Percentiles rank a stretch among this genome's conserved stretches.
Evolutionary conservation across 1,140 invertebrate genomes (phyloP).

Genomic region (Holcopasites calliopsidis): DNA sequence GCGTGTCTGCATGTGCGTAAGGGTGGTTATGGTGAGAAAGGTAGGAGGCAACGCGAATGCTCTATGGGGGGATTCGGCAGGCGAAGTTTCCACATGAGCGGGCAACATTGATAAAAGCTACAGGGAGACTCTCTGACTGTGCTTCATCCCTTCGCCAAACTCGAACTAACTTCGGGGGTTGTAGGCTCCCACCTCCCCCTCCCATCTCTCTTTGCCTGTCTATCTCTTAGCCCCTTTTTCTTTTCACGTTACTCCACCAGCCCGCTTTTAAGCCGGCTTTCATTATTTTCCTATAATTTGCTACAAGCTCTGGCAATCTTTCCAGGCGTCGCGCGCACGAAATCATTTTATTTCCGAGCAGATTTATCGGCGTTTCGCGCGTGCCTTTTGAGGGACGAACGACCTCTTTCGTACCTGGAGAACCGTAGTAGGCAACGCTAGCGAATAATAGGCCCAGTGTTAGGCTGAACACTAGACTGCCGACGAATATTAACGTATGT

Average conservation of each 20-base stretch:
- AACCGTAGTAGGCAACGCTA: constrained; percentile 79
- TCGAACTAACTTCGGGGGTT: constrained; percentile 71
- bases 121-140: constrained; percentile 66
- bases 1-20: constrained; percentile 21
- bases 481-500: fast-evolving
- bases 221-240: constrained; percentile 22
- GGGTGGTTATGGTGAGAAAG: constrained; percentile 77
- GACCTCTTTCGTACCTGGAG: constrained; percentile 78
- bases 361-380: constrained; percentile 5
- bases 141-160: constrained; percentile 75
- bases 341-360: constrained; percentile 34
- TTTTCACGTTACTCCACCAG: constrained; percentile 23
- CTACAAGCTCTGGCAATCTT: constrained; percentile 66
- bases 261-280: constrained; percentile 74
- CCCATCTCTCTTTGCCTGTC: constrained; percentile 26
- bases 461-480: neutral
- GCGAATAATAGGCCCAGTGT: constrained; percentile 81
- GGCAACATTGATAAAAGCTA: constrained; percentile 78
- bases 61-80: constrained; percentile 73
- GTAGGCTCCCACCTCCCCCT: constrained; percentile 41
- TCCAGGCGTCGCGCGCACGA: neutral
- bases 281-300: constrained; percentile 80
- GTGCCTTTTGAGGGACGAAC: neutral
- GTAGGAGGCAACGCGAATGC: constrained; percentile 74
- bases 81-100: constrained; percentile 78